Base-by-base conservation (phyloP, 2,797 vertebrate genomes). In the Synanceia verrucosa region DNA sequence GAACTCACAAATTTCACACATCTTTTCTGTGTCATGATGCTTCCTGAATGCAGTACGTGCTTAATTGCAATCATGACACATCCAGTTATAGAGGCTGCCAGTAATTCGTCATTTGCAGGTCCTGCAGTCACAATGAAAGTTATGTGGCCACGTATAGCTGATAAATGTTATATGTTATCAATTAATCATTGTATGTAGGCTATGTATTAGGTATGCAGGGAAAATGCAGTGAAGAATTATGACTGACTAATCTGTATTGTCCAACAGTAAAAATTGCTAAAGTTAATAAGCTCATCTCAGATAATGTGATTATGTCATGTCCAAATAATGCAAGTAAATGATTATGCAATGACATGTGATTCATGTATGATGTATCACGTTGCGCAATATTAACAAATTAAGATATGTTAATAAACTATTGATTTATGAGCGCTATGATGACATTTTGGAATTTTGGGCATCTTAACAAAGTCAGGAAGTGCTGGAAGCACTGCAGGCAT, bases 1-100 rank as follows among this genome's bases (percentile, higher is more conserved):
- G 16, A 59, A 79, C 71, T 76, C 46, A 55, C 56, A 52, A 6
- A 59, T 82, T 73, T 76, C 46, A 55, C 56, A 52, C 7, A 1
- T 56, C 6, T 1, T 33, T 9, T 56, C 1, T 26, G 43, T 44
- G 46, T 48, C 61, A 44, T 36, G 39, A 26, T 73, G 23, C 46
- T 80, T 77, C 68, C 70, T 59, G 56, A 41, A 69, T 58, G 48
- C 44, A 78, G 5, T 64, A 53, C 43, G 28, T 34, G 24, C 16
- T 65, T 48, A 36, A 64, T 11, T 46, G 33, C 16, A 66, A 41
- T 78, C 8, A 63, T 18, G 41, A 43, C 26, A 34, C 4, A 14
- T 34, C 3, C 5, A 31, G 7, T 14, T 44, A 12, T 24, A 14
- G 47, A n/a, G 18, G 21, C 19, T 57, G 11, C 58, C 70, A 18